These are phyloP conservation scores for Phrynocephalus guinanensis DNA, from an alignment of 2,797 vertebrate species.

Conservation along the genomic window DNA sequence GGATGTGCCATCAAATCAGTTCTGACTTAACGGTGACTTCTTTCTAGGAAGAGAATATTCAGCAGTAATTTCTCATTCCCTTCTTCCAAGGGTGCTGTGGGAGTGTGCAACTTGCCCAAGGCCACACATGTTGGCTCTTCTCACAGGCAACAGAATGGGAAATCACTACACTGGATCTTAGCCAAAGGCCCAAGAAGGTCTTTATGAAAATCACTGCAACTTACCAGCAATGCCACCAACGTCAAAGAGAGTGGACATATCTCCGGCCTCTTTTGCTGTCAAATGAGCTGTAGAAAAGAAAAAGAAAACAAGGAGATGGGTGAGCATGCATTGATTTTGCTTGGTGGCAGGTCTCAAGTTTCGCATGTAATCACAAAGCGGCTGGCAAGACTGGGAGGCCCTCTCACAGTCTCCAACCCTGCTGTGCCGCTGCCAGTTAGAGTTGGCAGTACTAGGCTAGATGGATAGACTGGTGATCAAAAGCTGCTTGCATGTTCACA, in stretches of 20 bases:
- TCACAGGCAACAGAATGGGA: too few species aligned
- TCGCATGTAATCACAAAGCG: neutral
- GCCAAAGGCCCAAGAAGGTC: neutral
- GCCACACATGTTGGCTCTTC: too few species aligned
- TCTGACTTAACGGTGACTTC: too few species aligned
- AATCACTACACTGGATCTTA: too few species aligned
- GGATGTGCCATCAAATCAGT: too few species aligned
- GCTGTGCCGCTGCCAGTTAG: neutral
- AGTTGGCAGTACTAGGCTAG: neutral
- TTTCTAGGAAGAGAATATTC: too few species aligned
- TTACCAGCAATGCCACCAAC: constrained; percentile 93
- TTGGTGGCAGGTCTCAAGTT: too few species aligned
- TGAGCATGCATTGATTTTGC: neutral
- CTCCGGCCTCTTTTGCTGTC: constrained; percentile 88
- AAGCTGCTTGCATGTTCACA: neutral
- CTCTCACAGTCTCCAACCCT: neutral
- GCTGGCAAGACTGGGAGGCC: neutral
- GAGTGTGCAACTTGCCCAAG: too few species aligned
- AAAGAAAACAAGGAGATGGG: neutral
- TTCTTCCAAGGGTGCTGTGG: too few species aligned
- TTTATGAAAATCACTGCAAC: constrained; percentile 39
- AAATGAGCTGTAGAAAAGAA: constrained; percentile 86
- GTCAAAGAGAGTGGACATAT: constrained; percentile 95
- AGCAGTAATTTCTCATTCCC: too few species aligned
- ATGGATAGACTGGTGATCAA: too few species aligned